Evolutionary conservation across 2,113 vertebrate species (phyloP).

Genomic region (Pterocles gutturalis): DNA sequence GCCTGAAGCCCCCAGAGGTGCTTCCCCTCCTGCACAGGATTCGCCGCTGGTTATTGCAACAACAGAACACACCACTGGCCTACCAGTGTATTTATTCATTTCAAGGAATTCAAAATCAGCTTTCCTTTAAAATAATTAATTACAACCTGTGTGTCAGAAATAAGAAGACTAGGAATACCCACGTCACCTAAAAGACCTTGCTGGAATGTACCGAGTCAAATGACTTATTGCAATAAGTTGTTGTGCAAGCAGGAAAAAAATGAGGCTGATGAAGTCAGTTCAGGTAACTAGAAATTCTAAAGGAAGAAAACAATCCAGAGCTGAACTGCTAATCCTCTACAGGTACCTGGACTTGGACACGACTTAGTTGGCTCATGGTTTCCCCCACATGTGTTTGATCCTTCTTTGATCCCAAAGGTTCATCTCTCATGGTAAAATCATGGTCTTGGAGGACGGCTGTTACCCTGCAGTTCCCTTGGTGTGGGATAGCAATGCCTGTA

Average conservation of each 20-base stretch:
- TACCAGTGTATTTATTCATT: background rate
- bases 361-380: background rate
- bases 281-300: background rate
- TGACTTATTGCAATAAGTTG: background rate
- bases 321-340: background rate
- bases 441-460: background rate
- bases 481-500: background rate
- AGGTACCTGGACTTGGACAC: background rate
- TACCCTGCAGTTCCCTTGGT: background rate
- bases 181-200: background rate
- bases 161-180: background rate
- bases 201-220: background rate
- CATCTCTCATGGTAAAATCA: background rate
- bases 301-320: background rate
- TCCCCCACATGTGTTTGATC: accelerated
- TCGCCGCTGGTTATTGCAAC: background rate
- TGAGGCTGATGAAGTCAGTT: background rate
- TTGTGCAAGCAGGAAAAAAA: background rate
- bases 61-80: background rate
- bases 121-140: background rate
- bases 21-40: background rate
- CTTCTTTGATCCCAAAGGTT: background rate
- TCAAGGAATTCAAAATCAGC: background rate
- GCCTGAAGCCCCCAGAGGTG: background rate
- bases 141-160: background rate